Evolutionary conservation across 2,797 vertebrate genomes (phyloP).

Genomic region (Pygocentrus nattereri): DNA sequence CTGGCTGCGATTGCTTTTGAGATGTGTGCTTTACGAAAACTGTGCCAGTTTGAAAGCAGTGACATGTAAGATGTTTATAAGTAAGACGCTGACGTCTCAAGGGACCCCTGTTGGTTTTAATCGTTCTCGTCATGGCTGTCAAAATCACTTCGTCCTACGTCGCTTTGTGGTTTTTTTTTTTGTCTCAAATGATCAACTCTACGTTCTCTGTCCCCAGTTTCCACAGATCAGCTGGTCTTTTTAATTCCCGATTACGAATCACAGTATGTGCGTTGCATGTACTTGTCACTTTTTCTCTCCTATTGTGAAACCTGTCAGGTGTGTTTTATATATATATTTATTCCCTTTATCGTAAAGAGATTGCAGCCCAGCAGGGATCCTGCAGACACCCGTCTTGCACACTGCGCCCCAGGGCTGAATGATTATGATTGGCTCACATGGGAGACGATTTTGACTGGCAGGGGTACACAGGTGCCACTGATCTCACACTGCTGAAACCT

Average conservation of each 20-base stretch:
- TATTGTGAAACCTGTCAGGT: constrained; percentile 3
- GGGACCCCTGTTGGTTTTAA: constrained; percentile 22
- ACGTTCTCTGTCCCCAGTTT: neutral
- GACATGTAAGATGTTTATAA: neutral
- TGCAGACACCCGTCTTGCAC: neutral
- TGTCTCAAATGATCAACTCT: neutral
- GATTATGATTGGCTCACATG: constrained; percentile 19
- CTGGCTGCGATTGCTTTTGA: neutral
- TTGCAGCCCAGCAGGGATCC: neutral
- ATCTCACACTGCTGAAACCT: constrained; percentile 21
- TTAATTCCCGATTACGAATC: neutral
- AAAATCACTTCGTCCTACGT: neutral
- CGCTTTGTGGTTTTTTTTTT: neutral
- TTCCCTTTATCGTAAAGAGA: neutral
- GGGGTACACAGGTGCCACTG: neutral
- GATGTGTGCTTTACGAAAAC: neutral
- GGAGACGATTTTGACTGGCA: constrained; percentile 17
- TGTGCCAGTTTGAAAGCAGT: neutral
- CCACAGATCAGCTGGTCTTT: neutral
- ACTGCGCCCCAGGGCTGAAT: constrained; percentile 5
- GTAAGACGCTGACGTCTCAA: neutral
- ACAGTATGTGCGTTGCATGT: neutral
- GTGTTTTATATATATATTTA: neutral
- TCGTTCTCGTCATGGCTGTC: neutral
- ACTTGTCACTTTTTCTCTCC: neutral